These are phyloP conservation scores for Drosophila athabasca DNA, from an alignment of 1,140 invertebrate species.

Conservation along the genomic window DNA sequence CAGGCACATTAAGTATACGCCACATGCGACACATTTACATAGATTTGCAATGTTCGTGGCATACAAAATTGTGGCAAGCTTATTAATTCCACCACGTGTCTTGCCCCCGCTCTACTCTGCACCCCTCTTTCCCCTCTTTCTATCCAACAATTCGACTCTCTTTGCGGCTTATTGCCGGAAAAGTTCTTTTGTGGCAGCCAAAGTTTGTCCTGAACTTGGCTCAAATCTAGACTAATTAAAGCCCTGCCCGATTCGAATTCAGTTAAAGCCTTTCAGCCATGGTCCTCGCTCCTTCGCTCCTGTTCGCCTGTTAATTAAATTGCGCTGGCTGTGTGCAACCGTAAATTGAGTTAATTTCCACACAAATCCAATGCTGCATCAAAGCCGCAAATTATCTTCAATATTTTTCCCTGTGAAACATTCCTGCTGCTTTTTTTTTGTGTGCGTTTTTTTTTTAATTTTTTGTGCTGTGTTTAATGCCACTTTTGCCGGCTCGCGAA, in stretches of 20 bases:
- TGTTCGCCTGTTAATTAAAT: conserved; percentile 65
- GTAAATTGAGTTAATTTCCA: conserved; percentile 73
- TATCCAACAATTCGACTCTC: too few relatives aligned
- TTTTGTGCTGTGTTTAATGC: too few relatives aligned
- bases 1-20: conserved; percentile 72
- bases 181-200: too few relatives aligned
- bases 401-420: conserved; percentile 48
- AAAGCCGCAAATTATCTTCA: conserved; percentile 67
- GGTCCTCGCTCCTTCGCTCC: not conserved
- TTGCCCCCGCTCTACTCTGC: not conserved
- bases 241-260: not conserved
- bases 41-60: conserved; percentile 63
- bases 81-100: conserved; percentile 68
- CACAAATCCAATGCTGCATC: conserved; percentile 63
- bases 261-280: conserved; percentile 13
- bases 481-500: conserved; percentile 9
- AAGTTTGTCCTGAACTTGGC: conserved; percentile 30
- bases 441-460: conserved; percentile 3
- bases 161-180: too few relatives aligned
- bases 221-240: conserved; percentile 33
- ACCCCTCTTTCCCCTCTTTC: too few relatives aligned
- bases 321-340: conserved; percentile 44
- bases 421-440: conserved; percentile 15
- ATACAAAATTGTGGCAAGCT: conserved; percentile 55
- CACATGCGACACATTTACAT: conserved; percentile 74